A percentile compares a stretch with the other conserved stretches of the same genome.
Evolutionary conservation across 2,888 invertebrate species (phyloP).

Genomic region (Pandemis cinnamomeana): DNA sequence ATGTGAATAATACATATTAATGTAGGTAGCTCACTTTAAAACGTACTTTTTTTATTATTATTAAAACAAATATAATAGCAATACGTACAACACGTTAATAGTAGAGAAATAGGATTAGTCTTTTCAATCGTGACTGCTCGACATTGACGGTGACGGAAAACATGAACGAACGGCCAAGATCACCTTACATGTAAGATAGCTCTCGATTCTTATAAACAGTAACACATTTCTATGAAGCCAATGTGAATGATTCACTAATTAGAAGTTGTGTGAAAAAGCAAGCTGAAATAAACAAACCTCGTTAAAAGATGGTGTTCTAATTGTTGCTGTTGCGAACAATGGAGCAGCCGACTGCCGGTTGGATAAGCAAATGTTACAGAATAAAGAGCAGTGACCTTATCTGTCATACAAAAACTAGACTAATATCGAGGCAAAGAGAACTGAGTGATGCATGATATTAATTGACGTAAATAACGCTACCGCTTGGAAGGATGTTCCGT

Average conservation of each 20-base stretch:
- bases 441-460: neutral
- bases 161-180: conserved; percentile 42
- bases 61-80: too few relatives aligned
- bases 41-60: too few relatives aligned
- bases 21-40: too few relatives aligned
- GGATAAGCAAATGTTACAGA: conserved; percentile 30
- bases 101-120: conserved; percentile 36
- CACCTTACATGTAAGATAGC: conserved; percentile 34
- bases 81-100: neutral
- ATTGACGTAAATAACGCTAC: too few relatives aligned
- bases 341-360: conserved; percentile 19
- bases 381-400: conserved; percentile 31
- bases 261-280: conserved; percentile 11
- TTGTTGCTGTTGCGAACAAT: conserved; percentile 17
- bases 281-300: conserved; percentile 13
- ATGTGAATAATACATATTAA: too few relatives aligned
- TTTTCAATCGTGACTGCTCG: conserved; percentile 40
- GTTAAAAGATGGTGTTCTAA: conserved; percentile 22
- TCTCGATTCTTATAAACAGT: neutral
- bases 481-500: neutral
- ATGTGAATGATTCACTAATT: neutral
- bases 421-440: neutral
- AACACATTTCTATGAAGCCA: conserved; percentile 11
- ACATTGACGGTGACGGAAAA: conserved; percentile 43
- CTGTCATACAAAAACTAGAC: conserved; percentile 15